Percentiles rank a stretch among this genome's conserved stretches.
These are phyloP conservation scores for Vireo altiloquus DNA, from an alignment of 2,113 vertebrate species.

Conservation along the genomic window DNA sequence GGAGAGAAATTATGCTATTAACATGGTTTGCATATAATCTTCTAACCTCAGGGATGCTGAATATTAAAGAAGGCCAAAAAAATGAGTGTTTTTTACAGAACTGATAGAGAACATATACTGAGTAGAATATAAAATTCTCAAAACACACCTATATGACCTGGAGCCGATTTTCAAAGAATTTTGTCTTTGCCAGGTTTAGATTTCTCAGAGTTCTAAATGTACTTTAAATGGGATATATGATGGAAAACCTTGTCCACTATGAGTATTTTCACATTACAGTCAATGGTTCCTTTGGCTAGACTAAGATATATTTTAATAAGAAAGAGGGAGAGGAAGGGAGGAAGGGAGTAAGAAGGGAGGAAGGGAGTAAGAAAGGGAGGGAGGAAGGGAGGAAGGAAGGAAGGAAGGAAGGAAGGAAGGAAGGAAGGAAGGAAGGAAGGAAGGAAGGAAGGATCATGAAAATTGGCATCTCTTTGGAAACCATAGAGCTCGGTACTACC, in stretches of 20 bases:
- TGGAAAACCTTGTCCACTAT: not conserved
- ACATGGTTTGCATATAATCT: slow-evolving; percentile 15
- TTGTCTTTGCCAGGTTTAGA: not conserved
- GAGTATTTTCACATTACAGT: not conserved
- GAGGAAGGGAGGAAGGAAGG: not conserved
- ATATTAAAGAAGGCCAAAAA: not conserved
- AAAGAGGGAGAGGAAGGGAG: not conserved
- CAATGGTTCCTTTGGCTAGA: not conserved
- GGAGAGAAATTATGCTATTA: slow-evolving; percentile 21
- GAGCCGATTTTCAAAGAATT: not conserved
- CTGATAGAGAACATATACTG: not conserved
- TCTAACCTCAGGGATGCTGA: not conserved
- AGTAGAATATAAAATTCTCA: not conserved
- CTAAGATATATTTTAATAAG: not conserved
- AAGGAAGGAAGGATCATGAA: not conserved
- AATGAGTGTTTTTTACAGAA: not conserved
- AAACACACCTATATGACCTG: not conserved
- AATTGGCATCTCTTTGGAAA: not conserved
- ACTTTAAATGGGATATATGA: not conserved
- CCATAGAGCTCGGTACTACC: not conserved
- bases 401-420: not conserved
- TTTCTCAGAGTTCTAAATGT: not conserved
- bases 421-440: not conserved
- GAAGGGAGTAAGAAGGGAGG: not conserved
- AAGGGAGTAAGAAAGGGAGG: not conserved